Percentiles rank a stretch among this genome's conserved stretches.
Evolutionary conservation across 2,888 invertebrate species (phyloP).

Genomic region (Drosophila merina): DNA sequence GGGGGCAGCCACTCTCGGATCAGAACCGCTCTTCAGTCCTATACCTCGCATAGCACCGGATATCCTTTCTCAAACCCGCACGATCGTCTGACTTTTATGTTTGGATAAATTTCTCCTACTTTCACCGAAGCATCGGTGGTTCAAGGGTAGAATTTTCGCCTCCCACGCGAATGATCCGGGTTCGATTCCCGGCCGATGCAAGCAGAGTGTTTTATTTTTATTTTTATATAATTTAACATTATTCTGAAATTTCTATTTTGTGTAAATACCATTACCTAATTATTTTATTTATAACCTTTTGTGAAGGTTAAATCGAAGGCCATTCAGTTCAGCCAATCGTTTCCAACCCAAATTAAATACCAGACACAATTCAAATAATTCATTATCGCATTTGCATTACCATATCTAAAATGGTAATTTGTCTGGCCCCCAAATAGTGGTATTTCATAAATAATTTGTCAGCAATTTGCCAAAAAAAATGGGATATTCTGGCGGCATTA

Average conservation of each 20-base stretch:
- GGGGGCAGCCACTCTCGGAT: conserved; percentile 11
- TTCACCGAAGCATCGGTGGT: conserved; percentile 15
- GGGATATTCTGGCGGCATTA: conserved; percentile 45
- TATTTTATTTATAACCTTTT: not conserved
- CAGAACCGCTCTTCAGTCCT: not conserved
- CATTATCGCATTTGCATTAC: conserved; percentile 58
- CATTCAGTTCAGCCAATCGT: conserved; percentile 27
- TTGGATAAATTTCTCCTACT: not conserved
- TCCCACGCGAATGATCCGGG: conserved; percentile 77
- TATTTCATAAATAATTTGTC: conserved; percentile 79
- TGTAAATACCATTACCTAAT: not conserved
- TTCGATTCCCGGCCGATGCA: conserved; percentile 78
- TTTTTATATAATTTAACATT: not conserved
- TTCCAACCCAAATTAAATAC: conserved; percentile 34
- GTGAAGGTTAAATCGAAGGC: conserved; percentile 14
- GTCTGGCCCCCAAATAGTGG: conserved; percentile 31
- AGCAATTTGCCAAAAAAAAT: conserved; percentile 71
- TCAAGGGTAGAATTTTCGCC: conserved; percentile 24
- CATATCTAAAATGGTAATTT: conserved; percentile 41
- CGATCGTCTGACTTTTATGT: not conserved
- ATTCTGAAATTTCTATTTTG: no score
- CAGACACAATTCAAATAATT: conserved; percentile 48
- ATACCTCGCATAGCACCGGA: conserved; percentile 35
- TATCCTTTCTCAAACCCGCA: conserved; percentile 42
- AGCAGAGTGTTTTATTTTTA: not conserved